Evolutionary conservation across 2,113 vertebrate species (phyloP).

Genomic region (Ophthalmolycus amberensis): DNA sequence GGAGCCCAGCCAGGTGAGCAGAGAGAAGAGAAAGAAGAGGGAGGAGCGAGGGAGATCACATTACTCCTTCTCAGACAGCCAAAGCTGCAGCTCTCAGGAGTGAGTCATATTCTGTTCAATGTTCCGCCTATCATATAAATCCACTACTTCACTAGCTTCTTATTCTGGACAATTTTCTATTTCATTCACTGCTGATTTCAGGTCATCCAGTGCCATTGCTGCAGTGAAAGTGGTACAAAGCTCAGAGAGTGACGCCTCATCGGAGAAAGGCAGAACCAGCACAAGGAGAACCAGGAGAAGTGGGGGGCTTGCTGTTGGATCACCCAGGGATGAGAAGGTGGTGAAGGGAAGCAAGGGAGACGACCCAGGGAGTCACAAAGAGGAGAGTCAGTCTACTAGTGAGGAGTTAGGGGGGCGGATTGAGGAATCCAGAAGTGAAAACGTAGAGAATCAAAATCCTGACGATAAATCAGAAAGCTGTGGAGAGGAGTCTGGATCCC

Average conservation of each 20-base stretch:
- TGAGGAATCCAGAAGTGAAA: constrained; percentile 19
- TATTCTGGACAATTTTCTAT: neutral
- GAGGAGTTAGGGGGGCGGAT: constrained; percentile 15
- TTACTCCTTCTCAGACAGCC: constrained; percentile 19
- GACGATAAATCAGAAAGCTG: constrained; percentile 20
- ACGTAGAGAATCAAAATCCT: constrained; percentile 2
- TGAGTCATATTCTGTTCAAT: constrained; percentile 39
- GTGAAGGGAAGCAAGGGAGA: constrained; percentile 11
- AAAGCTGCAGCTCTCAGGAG: constrained; percentile 47
- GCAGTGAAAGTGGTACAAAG: neutral
- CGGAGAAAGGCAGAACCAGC: constrained; percentile 22
- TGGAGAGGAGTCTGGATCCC: constrained; percentile 33
- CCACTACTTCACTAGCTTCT: neutral
- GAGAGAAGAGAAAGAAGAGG: constrained; percentile 43
- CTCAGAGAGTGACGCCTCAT: constrained; percentile 39
- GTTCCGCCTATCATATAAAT: neutral
- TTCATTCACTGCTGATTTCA: constrained; percentile 1
- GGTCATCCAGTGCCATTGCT: constrained; percentile 23
- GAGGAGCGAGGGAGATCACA: constrained; percentile 42
- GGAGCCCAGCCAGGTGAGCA: constrained; percentile 36
- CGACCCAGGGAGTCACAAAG: constrained; percentile 21
- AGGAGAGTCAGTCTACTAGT: neutral
- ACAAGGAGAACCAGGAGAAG: constrained; percentile 23
- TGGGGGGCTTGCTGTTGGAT: neutral
- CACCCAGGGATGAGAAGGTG: neutral